Conservation (phyloP, 2,888 invertebrate genomes). For the Notodonta dromedarius region DNA sequence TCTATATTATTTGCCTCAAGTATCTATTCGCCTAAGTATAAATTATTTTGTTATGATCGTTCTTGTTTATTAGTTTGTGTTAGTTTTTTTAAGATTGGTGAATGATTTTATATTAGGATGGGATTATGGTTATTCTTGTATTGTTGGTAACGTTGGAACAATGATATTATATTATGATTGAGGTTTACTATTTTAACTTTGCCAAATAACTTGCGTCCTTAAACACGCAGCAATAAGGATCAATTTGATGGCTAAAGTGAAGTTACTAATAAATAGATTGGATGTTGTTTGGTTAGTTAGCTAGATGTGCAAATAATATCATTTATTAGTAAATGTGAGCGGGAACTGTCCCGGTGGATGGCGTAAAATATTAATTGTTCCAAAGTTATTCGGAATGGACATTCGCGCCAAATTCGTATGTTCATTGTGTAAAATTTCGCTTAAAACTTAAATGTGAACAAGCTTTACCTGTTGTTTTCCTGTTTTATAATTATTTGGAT, state of each 20-base stretch:
- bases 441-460: slow-evolving; percentile 34
- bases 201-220: slow-evolving; percentile 17
- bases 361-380: slow-evolving; percentile 8
- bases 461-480: slow-evolving; percentile 26
- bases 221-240: background rate
- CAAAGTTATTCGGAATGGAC: slow-evolving; percentile 22
- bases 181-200: slow-evolving; percentile 23
- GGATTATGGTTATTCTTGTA: slow-evolving; percentile 37
- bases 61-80: slow-evolving; percentile 43
- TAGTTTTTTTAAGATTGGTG: slow-evolving; percentile 38
- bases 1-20: slow-evolving; percentile 35
- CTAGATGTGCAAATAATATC: background rate
- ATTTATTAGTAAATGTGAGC: too few relatives aligned
- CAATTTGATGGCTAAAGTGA: background rate
- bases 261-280: background rate
- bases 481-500: background rate
- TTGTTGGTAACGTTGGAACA: slow-evolving; percentile 23
- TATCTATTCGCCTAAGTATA: slow-evolving; percentile 35
- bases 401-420: slow-evolving; percentile 17
- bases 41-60: slow-evolving; percentile 48
- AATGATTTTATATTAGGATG: slow-evolving; percentile 36
- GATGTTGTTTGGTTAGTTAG: background rate
- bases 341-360: background rate
- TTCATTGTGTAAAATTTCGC: slow-evolving; percentile 23
- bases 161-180: slow-evolving; percentile 1